A percentile compares a stretch with the other conserved stretches of the same genome.
phyloP scores from a whole-genome alignment of 2,888 invertebrate species.

The Luffia ferchaultella region DNA sequence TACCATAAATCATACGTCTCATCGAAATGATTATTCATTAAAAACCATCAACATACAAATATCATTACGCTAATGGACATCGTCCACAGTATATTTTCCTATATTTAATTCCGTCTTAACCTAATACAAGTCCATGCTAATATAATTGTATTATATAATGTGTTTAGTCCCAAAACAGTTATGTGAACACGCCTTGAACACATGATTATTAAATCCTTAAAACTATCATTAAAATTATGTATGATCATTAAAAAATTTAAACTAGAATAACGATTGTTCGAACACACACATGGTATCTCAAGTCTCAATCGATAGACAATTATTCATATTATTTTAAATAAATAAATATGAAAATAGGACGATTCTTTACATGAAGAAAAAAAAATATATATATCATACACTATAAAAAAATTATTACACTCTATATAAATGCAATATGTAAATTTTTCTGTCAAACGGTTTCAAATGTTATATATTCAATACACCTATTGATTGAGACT shows the following conservation, averaged over 20 bases:
- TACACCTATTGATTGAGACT: background rate
- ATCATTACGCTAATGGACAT: background rate
- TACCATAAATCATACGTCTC: too few species aligned
- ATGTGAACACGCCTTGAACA: conserved; percentile 12
- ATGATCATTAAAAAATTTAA: background rate
- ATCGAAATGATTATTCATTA: too few species aligned
- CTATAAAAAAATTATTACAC: too few species aligned
- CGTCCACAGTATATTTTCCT: background rate
- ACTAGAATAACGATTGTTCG: background rate
- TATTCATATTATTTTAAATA: background rate
- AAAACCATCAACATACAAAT: too few species aligned
- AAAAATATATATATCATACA: too few species aligned
- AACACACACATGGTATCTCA: background rate
- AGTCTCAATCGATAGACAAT: background rate
- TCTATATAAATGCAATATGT: background rate
- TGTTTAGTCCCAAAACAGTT: background rate
- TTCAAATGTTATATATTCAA: too few species aligned
- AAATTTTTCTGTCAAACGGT: background rate
- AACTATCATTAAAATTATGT: background rate
- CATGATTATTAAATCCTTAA: conserved; percentile 1
- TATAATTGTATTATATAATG: background rate
- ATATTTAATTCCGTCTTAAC: background rate
- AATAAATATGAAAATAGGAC: too few species aligned
- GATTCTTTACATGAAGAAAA: too few species aligned
- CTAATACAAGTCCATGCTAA: background rate